Conservation (phyloP, 2,888 invertebrate species). For the Pristionchus entomophagus region DNA sequence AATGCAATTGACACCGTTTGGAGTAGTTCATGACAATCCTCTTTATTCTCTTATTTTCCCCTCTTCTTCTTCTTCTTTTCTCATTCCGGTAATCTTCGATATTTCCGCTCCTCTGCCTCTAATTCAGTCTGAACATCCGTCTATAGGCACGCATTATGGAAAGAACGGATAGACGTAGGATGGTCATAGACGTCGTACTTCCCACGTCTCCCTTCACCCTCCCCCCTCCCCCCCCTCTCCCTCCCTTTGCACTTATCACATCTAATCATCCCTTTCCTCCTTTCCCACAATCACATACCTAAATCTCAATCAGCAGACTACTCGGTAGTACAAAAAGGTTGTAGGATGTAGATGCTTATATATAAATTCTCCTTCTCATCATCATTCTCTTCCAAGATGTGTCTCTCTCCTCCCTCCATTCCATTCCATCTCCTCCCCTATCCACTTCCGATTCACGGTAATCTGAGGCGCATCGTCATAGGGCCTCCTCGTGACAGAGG, state of each 20-base stretch:
- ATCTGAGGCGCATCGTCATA: slow-evolving; percentile 29
- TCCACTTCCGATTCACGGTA: slow-evolving; percentile 28
- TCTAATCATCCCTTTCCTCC: not conserved
- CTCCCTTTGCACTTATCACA: not conserved
- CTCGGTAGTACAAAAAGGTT: too few relatives aligned
- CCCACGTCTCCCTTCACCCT: too few relatives aligned
- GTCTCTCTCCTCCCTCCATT: slow-evolving; percentile 5
- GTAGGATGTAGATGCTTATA: too few relatives aligned
- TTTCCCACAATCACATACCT: too few relatives aligned
- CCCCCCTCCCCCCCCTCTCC: not conserved
- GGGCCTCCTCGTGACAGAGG: not conserved
- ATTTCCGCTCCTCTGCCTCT: not conserved
- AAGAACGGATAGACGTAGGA: too few relatives aligned
- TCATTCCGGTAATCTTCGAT: not conserved
- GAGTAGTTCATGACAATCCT: slow-evolving; percentile 7
- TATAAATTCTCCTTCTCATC: not conserved
- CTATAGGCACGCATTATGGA: too few relatives aligned
- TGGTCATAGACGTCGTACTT: too few relatives aligned
- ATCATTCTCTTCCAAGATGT: not conserved
- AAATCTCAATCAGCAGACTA: too few relatives aligned
- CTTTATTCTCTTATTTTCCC: not conserved
- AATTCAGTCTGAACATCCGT: too few relatives aligned
- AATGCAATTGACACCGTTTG: not conserved
- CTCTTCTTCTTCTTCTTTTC: not conserved
- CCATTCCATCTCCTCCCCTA: not conserved